Percentiles rank a stretch among this genome's conserved stretches.
phyloP scores from a whole-genome alignment of 2,113 vertebrate species.

The Lepus europaeus region DNA sequence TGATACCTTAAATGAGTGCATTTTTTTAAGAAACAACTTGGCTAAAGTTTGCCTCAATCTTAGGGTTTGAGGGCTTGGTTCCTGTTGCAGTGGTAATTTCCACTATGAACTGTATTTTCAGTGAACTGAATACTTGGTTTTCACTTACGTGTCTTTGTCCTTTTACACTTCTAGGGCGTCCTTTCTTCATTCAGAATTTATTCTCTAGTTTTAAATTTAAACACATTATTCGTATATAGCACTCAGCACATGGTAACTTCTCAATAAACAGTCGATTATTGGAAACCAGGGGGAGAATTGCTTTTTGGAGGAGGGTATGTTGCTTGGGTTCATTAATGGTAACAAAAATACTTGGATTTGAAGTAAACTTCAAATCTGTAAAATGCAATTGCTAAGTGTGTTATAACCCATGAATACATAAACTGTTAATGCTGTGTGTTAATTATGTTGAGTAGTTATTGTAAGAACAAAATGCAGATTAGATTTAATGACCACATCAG shows the following conservation, averaged over 20 bases:
- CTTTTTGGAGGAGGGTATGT: background rate
- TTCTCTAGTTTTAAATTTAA: conserved; percentile 52
- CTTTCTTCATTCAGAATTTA: conserved; percentile 18
- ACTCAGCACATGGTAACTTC: background rate
- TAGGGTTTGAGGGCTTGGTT: background rate
- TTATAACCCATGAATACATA: conserved; percentile 5
- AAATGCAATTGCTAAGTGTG: conserved; percentile 22
- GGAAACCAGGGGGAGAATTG: background rate
- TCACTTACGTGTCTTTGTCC: background rate
- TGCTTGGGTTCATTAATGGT: background rate
- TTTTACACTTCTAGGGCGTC: background rate
- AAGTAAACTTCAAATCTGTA: conserved; percentile 23
- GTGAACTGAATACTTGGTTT: conserved; percentile 41
- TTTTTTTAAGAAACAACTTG: conserved; percentile 20
- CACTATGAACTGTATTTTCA: conserved; percentile 50
- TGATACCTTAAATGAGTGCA: background rate
- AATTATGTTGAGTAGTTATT: background rate
- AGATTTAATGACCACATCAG: background rate
- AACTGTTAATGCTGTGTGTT: background rate
- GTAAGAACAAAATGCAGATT: background rate
- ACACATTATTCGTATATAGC: background rate
- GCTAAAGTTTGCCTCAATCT: background rate
- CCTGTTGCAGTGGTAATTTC: conserved; percentile 37
- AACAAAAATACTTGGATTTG: conserved; percentile 41
- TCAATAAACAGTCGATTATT: background rate